Percentiles rank a stretch among this genome's conserved stretches.
phyloP scores from a whole-genome alignment of 2,113 vertebrate species.

The Tauraco erythrolophus region DNA sequence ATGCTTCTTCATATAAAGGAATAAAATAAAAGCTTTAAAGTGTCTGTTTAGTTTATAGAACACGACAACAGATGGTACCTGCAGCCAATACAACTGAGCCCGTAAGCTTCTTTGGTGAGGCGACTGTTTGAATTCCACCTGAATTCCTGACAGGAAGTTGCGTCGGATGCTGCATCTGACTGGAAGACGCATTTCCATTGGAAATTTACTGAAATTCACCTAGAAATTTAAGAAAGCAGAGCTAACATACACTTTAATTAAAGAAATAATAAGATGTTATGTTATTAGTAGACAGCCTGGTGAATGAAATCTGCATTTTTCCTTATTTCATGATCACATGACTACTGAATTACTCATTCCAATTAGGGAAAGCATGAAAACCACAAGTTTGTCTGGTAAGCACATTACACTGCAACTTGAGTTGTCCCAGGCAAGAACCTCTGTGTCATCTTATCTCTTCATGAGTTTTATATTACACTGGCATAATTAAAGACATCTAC shows the following conservation, averaged over 20 bases:
- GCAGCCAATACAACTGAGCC: slow-evolving; percentile 92
- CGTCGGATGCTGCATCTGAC: slow-evolving; percentile 84
- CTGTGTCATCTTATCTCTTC: background rate
- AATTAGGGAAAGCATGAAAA: background rate
- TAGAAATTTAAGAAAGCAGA: background rate
- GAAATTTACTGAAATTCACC: slow-evolving; percentile 87
- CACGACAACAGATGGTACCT: slow-evolving; percentile 76
- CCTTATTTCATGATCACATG: background rate
- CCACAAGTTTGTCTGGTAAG: background rate
- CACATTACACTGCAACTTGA: background rate
- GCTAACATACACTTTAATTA: background rate
- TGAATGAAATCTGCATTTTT: background rate
- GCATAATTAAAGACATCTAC: background rate
- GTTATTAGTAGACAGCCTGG: background rate
- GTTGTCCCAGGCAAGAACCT: background rate
- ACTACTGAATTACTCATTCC: background rate
- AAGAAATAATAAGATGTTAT: background rate
- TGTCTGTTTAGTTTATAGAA: slow-evolving; percentile 65
- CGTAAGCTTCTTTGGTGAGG: slow-evolving; percentile 91
- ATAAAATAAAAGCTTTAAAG: background rate
- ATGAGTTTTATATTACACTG: background rate
- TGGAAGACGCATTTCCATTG: slow-evolving; percentile 91
- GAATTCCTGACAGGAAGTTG: slow-evolving; percentile 92
- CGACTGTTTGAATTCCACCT: slow-evolving; percentile 93
- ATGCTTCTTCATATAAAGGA: background rate